Percentiles rank a stretch among this genome's conserved stretches.
Evolutionary conservation across 1,140 invertebrate species (phyloP).

Genomic region (Solenopsis fugax): DNA sequence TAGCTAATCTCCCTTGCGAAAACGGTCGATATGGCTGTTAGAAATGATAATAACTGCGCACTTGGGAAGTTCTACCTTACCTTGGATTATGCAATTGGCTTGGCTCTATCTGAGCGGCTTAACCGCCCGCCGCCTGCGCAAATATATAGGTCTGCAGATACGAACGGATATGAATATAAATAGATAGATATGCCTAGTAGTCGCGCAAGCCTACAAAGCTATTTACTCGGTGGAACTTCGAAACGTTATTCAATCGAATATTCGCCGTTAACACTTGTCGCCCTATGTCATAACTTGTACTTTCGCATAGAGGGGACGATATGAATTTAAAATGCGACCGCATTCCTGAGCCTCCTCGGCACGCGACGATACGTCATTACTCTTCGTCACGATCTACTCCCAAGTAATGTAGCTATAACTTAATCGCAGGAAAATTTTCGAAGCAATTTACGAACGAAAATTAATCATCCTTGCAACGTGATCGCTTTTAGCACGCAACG

Average conservation of each 20-base stretch:
- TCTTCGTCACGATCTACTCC: conserved; percentile 52
- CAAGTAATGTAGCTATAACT: conserved; percentile 44
- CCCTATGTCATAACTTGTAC: conserved; percentile 8
- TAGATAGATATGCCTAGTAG: conserved; percentile 12
- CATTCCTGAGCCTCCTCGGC: neutral
- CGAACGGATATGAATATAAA: conserved; percentile 67
- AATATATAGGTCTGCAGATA: conserved; percentile 56
- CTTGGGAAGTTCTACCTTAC: conserved; percentile 70
- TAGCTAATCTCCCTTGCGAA: conserved; percentile 70
- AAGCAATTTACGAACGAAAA: conserved; percentile 56
- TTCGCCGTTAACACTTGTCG: conserved; percentile 38
- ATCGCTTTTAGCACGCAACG: conserved; percentile 25
- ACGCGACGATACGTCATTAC: conserved; percentile 51
- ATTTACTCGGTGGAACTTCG: conserved; percentile 14
- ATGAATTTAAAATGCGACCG: conserved; percentile 50
- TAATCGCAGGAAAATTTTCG: conserved; percentile 54
- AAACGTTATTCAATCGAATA: conserved; percentile 26
- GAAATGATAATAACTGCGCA: conserved; percentile 72
- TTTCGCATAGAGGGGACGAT: neutral
- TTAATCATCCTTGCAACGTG: conserved; percentile 36
- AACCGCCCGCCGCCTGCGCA: conserved; percentile 44
- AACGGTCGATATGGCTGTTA: conserved; percentile 70
- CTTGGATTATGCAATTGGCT: conserved; percentile 72
- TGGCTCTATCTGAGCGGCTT: conserved; percentile 60
- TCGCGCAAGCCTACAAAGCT: conserved; percentile 1